Evolutionary conservation across 2,113 vertebrate species (phyloP).

Genomic region (Puntigrus tetrazona): DNA sequence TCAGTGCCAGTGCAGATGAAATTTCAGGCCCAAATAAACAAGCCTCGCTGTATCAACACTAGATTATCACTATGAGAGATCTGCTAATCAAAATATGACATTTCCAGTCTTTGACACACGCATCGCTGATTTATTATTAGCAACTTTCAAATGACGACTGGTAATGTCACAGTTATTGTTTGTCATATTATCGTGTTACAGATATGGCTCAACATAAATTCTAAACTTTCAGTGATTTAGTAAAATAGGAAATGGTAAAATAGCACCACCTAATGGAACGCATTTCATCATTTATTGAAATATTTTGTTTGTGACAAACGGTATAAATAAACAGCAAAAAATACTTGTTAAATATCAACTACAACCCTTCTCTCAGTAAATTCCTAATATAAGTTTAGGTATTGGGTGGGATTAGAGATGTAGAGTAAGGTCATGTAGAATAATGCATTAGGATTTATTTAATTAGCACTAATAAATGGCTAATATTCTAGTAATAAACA

Average conservation of each 20-base stretch:
- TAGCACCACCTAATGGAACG: constrained; percentile 22
- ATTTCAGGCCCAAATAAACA: constrained; percentile 26
- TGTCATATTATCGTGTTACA: neutral
- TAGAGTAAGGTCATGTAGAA: too few species aligned
- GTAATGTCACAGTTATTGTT: constrained; percentile 1
- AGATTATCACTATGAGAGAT: neutral
- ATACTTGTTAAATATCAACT: too few species aligned
- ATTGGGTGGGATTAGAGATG: too few species aligned
- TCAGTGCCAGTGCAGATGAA: constrained; percentile 8
- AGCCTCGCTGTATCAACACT: neutral
- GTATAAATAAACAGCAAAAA: neutral
- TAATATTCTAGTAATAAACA: too few species aligned
- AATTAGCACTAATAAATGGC: too few species aligned
- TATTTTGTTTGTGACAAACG: neutral
- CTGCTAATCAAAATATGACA: neutral
- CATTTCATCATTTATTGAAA: neutral
- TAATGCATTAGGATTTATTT: too few species aligned
- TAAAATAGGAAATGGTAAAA: neutral
- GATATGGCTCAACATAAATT: neutral
- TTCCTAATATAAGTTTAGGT: too few species aligned
- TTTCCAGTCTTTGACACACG: neutral
- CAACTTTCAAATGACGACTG: constrained; percentile 27
- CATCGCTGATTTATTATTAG: constrained; percentile 17
- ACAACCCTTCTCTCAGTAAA: too few species aligned
- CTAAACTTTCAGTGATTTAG: neutral